Evolutionary conservation across 1,140 invertebrate genomes (phyloP).

Genomic region (Trypoxylus dichotomus): DNA sequence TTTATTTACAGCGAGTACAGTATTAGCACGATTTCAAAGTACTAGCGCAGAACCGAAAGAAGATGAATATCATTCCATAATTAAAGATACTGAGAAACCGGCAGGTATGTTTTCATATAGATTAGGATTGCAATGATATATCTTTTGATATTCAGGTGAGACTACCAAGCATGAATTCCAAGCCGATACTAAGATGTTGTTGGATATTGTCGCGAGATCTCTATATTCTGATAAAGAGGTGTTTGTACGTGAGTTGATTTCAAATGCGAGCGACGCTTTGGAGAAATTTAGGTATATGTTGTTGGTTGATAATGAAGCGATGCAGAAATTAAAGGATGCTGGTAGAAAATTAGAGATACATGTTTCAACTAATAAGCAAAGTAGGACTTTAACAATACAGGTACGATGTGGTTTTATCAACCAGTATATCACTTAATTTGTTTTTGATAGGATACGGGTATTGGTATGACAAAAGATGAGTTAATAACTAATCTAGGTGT

Average conservation of each 20-base stretch:
- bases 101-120: conserved; percentile 53
- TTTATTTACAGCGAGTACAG: not conserved
- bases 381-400: conserved; percentile 83
- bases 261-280: conserved; percentile 95
- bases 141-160: conserved; percentile 51
- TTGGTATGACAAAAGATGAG: conserved; percentile 94
- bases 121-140: not conserved
- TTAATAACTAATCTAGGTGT: conserved; percentile 89
- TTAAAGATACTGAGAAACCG: conserved; percentile 60
- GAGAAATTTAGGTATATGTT: conserved; percentile 85
- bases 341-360: conserved; percentile 81
- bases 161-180: conserved; percentile 81
- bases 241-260: conserved; percentile 93
- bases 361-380: conserved; percentile 86
- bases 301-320: conserved; percentile 54
- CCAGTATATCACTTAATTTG: not conserved
- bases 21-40: conserved; percentile 28
- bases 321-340: conserved; percentile 51
- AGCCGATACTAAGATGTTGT: conserved; percentile 91
- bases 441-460: conserved; percentile 74
- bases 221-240: conserved; percentile 98
- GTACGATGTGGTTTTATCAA: too few relatives aligned
- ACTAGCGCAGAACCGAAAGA: conserved; percentile 36
- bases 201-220: conserved; percentile 96
- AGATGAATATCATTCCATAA: conserved; percentile 57